A percentile compares a stretch with the other conserved stretches of the same genome.
These are phyloP conservation scores for Borostomias antarcticus DNA, from an alignment of 2,797 vertebrate species.

Conservation along the genomic window DNA sequence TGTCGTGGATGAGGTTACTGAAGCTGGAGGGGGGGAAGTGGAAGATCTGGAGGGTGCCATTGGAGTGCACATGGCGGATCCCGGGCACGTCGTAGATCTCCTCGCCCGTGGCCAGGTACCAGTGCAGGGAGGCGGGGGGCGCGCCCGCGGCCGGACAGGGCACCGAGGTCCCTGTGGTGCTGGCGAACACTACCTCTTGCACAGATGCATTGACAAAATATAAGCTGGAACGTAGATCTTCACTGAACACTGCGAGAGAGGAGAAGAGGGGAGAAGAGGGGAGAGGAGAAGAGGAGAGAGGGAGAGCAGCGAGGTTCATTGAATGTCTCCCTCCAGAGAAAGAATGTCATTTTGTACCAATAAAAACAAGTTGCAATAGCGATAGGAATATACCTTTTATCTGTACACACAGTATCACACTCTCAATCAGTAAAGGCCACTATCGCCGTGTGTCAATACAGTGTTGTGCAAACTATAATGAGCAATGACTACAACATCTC, in stretches of 20 bases:
- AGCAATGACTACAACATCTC: background rate
- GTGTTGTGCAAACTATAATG: too few species aligned
- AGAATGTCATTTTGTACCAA: too few species aligned
- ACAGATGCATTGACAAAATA: slow-evolving; percentile 99
- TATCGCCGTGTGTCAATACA: too few species aligned
- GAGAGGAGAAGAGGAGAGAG: slow-evolving; percentile 40
- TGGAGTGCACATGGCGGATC: slow-evolving; percentile 98
- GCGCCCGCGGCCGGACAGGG: slow-evolving; percentile 97
- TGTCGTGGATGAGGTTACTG: slow-evolving; percentile 99
- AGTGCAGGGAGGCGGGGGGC: slow-evolving; percentile 92
- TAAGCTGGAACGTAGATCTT: slow-evolving; percentile 97
- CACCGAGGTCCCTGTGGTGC: slow-evolving; percentile 97
- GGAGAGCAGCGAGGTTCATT: too few species aligned
- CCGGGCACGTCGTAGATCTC: slow-evolving; percentile 99
- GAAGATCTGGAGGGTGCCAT: slow-evolving; percentile 99
- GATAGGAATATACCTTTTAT: too few species aligned
- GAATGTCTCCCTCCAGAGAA: too few species aligned
- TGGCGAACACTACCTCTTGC: slow-evolving; percentile 99
- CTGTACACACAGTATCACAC: too few species aligned
- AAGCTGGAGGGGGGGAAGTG: slow-evolving; percentile 99
- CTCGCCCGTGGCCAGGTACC: slow-evolving; percentile 98
- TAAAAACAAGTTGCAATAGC: too few species aligned
- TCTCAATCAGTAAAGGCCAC: too few species aligned
- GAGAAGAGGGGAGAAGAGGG: too few species aligned
- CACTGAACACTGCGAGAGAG: slow-evolving; percentile 89